Percentiles rank a stretch among this genome's conserved stretches.
These are phyloP conservation scores for Myotis brandtii DNA, from an alignment of 2,113 vertebrate species.

Conservation along the genomic window DNA sequence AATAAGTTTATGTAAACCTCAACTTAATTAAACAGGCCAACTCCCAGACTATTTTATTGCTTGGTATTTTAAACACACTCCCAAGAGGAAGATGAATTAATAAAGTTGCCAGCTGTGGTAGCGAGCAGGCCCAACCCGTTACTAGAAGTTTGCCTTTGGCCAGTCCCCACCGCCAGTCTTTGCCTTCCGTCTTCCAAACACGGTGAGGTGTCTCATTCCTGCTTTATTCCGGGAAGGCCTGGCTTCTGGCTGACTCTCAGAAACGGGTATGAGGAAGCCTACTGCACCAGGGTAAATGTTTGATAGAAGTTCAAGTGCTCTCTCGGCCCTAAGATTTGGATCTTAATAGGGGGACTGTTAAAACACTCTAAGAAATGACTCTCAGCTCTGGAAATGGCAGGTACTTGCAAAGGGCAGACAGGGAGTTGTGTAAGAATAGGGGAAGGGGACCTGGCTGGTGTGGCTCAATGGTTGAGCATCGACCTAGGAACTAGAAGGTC, in stretches of 20 bases:
- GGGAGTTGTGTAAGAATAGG: not conserved
- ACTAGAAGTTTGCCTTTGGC: not conserved
- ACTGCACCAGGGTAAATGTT: not conserved
- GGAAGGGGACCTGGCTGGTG: no score
- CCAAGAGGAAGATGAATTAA: constrained; percentile 45
- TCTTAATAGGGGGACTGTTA: not conserved
- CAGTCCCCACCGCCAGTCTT: not conserved
- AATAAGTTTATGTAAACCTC: constrained; percentile 36
- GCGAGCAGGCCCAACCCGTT: not conserved
- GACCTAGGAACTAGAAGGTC: no score
- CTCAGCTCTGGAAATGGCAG: not conserved
- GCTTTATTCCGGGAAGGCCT: not conserved
- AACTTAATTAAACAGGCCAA: constrained; percentile 57
- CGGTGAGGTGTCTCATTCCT: not conserved
- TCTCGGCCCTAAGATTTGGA: not conserved
- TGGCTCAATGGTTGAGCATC: no score
- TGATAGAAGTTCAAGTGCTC: not conserved
- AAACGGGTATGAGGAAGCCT: not conserved
- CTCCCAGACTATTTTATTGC: constrained; percentile 54
- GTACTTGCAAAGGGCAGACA: not conserved
- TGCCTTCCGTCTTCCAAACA: not conserved
- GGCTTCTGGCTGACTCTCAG: not conserved
- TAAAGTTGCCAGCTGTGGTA: not conserved
- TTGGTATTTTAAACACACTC: constrained; percentile 55
- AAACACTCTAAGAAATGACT: not conserved